These are phyloP conservation scores for Erithacus rubecula DNA, from an alignment of 2,797 vertebrate genomes.

Conservation along the genomic window DNA sequence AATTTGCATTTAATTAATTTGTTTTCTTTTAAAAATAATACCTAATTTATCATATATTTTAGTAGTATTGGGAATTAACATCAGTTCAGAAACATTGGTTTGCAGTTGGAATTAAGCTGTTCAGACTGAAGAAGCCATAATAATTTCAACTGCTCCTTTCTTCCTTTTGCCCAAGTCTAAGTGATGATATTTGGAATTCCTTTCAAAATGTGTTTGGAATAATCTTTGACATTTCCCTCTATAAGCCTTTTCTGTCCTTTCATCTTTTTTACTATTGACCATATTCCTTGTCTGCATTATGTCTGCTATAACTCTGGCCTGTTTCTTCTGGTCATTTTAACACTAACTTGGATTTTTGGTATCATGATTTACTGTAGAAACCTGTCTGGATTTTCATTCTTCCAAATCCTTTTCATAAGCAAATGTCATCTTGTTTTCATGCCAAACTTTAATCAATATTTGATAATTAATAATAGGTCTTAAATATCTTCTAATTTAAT, in stretches of 20 bases:
- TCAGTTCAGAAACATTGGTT: background rate
- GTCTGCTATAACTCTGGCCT: background rate
- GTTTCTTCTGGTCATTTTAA: background rate
- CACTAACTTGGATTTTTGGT: background rate
- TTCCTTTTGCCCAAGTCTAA: background rate
- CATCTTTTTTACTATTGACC: background rate
- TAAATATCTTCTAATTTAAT: background rate
- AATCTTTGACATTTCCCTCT: background rate
- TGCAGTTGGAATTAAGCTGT: background rate
- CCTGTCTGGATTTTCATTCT: background rate
- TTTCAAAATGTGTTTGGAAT: slow-evolving; percentile 9
- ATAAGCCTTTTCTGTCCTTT: background rate
- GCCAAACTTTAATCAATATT: background rate
- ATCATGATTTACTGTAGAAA: background rate
- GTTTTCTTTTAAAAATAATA: background rate
- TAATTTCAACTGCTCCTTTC: background rate
- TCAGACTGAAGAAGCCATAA: background rate
- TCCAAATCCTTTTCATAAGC: background rate
- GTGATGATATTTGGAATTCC: background rate
- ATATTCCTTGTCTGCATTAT: background rate
- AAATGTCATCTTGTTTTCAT: background rate
- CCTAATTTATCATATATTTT: background rate
- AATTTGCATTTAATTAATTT: background rate
- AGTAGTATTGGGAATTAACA: background rate
- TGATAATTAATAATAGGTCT: background rate